These are phyloP conservation scores for Crioceris asparagi DNA, from an alignment of 2,888 invertebrate genomes.

Conservation along the genomic window DNA sequence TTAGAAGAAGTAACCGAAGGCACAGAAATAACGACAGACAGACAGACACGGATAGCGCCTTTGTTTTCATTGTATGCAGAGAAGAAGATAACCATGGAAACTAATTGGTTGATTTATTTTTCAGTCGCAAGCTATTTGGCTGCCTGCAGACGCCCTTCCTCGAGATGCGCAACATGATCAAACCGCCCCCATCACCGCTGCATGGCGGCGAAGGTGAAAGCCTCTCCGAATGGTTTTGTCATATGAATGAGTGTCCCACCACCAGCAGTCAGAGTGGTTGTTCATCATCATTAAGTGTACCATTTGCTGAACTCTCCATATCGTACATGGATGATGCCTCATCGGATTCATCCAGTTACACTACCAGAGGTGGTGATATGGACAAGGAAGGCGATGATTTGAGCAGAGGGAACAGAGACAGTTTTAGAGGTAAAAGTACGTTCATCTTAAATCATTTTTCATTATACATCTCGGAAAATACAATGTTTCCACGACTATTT, in stretches of 20 bases:
- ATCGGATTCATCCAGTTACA: conserved; percentile 30
- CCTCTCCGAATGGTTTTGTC: conserved; percentile 38
- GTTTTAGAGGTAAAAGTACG: conserved; percentile 31
- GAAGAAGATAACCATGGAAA: background rate
- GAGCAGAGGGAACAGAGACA: conserved; percentile 29
- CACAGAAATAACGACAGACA: too few species aligned
- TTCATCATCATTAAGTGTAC: conserved; percentile 36
- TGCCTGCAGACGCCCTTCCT: conserved; percentile 49
- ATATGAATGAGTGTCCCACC: conserved; percentile 17
- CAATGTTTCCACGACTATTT: too few species aligned
- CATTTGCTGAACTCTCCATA: conserved; percentile 36
- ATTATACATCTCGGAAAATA: too few species aligned
- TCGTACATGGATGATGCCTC: conserved; percentile 37
- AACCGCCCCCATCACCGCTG: conserved; percentile 39
- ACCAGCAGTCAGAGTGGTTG: conserved; percentile 32
- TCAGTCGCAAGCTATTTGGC: conserved; percentile 45
- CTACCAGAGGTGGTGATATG: conserved; percentile 14
- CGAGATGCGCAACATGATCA: conserved; percentile 46
- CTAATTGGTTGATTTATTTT: conserved; percentile 17
- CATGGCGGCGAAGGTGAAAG: conserved; percentile 34
- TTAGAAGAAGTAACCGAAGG: too few species aligned
- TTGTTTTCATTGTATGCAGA: too few species aligned
- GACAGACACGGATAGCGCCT: too few species aligned
- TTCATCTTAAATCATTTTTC: too few species aligned
- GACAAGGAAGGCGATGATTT: conserved; percentile 19